Evolutionary conservation across 2,888 invertebrate genomes (phyloP).

Genomic region (Mantis religiosa): DNA sequence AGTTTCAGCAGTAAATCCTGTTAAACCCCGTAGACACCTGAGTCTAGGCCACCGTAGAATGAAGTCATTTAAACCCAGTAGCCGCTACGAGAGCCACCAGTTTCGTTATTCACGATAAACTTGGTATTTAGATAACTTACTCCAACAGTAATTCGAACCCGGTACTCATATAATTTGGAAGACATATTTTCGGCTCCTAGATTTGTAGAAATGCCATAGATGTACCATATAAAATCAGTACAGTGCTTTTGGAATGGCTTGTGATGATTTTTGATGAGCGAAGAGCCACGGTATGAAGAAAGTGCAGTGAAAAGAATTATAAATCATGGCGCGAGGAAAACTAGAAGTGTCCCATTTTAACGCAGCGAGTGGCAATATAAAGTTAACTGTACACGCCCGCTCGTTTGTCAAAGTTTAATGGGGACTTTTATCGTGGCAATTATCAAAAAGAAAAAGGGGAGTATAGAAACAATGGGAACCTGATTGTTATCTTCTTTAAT

Average conservation of each 20-base stretch:
- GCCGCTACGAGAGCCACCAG: no score
- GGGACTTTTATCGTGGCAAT: slow-evolving; percentile 14
- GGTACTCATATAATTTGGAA: no score
- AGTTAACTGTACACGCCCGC: background rate
- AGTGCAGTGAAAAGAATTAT: background rate
- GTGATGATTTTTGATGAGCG: background rate
- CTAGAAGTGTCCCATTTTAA: background rate
- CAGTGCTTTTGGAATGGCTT: background rate
- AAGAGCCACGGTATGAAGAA: background rate
- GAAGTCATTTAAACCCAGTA: no score
- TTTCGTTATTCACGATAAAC: no score
- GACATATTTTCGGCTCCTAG: no score
- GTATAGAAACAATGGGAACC: slow-evolving; percentile 4
- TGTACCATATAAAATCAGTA: background rate
- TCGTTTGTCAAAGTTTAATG: slow-evolving; percentile 14
- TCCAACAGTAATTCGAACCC: no score
- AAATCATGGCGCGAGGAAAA: background rate
- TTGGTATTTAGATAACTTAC: no score
- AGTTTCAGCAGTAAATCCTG: no score
- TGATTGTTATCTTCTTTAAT: background rate
- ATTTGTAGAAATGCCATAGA: no score
- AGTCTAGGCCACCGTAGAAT: no score
- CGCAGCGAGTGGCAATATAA: background rate
- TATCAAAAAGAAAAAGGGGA: slow-evolving; percentile 2
- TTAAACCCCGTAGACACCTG: no score